A percentile compares a stretch with the other conserved stretches of the same genome.
phyloP scores from a whole-genome alignment of 1,140 invertebrate species.

The Eumaeus atala region DNA sequence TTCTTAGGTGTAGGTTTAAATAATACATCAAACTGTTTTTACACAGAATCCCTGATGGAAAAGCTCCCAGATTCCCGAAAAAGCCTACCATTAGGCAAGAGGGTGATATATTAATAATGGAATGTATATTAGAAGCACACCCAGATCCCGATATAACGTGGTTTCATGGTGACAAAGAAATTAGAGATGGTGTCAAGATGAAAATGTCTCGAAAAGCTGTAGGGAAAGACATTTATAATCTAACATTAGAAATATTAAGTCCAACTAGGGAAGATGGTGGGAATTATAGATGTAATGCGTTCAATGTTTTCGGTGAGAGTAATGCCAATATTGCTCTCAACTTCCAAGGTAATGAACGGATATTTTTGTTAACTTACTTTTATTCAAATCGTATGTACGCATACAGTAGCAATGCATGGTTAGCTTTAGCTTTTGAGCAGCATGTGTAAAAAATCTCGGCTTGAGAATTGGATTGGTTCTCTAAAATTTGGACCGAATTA shows the following conservation, averaged over 20 bases:
- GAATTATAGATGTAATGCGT: constrained; percentile 98
- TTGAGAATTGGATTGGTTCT: too few species aligned
- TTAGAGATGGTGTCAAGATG: constrained; percentile 86
- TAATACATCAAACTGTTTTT: constrained; percentile 37
- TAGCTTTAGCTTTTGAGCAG: constrained; percentile 55
- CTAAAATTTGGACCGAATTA: constrained; percentile 13
- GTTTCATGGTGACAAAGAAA: constrained; percentile 91
- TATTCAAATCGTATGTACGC: constrained; percentile 49
- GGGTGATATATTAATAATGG: constrained; percentile 94
- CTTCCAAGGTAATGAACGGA: constrained; percentile 89
- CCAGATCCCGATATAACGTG: constrained; percentile 96
- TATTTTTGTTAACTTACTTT: constrained; percentile 22
- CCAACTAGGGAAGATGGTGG: constrained; percentile 96
- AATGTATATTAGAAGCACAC: constrained; percentile 95
- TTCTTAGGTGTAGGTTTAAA: constrained; percentile 1
- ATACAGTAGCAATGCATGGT: constrained; percentile 67
- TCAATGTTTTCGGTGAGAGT: constrained; percentile 98
- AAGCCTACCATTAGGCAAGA: constrained; percentile 97
- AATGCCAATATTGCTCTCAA: constrained; percentile 99
- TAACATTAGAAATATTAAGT: constrained; percentile 94
- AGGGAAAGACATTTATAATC: constrained; percentile 91
- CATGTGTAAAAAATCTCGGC: constrained; percentile 38
- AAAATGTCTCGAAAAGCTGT: constrained; percentile 90
- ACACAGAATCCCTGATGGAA: constrained; percentile 93
- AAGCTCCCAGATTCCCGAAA: constrained; percentile 96